Percentiles rank a stretch among this genome's conserved stretches.
Conservation (phyloP, 1,140 invertebrate genomes). For the Monomorium pharaonis region DNA sequence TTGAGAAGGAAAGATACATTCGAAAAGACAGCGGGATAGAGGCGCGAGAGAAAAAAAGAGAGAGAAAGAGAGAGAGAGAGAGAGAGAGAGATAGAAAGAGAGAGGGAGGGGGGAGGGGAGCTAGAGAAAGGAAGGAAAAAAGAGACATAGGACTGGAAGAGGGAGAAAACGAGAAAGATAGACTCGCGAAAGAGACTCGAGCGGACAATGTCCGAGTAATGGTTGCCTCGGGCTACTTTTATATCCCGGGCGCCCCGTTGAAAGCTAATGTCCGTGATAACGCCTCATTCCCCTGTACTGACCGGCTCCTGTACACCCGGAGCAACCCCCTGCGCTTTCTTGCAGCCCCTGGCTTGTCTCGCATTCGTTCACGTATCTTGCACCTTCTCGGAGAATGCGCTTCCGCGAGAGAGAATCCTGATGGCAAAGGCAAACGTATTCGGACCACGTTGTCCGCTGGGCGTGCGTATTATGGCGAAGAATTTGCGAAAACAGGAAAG, state of each 20-base stretch:
- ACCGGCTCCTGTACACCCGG: too few species aligned
- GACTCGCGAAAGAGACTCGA: conserved; percentile 66
- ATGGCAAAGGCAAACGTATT: conserved; percentile 55
- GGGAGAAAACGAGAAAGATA: conserved; percentile 63
- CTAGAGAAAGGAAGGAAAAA: conserved; percentile 24
- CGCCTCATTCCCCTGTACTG: conserved; percentile 68
- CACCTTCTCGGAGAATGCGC: conserved; percentile 40
- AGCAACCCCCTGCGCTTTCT: background rate
- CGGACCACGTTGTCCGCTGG: conserved; percentile 42
- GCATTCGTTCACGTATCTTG: conserved; percentile 57
- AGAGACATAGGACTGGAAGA: conserved; percentile 29
- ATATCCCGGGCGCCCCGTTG: conserved; percentile 79
- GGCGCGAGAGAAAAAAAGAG: conserved; percentile 23
- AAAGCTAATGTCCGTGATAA: conserved; percentile 84
- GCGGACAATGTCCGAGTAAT: conserved; percentile 84
- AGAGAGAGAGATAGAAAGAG: conserved; percentile 21
- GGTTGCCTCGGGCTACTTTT: conserved; percentile 82
- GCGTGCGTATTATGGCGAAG: conserved; percentile 16
- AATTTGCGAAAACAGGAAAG: conserved; percentile 40
- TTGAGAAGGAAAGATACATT: conserved; percentile 47
- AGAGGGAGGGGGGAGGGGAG: background rate
- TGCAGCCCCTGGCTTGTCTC: conserved; percentile 40
- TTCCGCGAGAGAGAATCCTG: conserved; percentile 40
- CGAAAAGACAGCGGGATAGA: conserved; percentile 47
- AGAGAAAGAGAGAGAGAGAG: background rate